Conservation (phyloP, 2,797 vertebrate genomes). For the Harpagifer antarcticus region DNA sequence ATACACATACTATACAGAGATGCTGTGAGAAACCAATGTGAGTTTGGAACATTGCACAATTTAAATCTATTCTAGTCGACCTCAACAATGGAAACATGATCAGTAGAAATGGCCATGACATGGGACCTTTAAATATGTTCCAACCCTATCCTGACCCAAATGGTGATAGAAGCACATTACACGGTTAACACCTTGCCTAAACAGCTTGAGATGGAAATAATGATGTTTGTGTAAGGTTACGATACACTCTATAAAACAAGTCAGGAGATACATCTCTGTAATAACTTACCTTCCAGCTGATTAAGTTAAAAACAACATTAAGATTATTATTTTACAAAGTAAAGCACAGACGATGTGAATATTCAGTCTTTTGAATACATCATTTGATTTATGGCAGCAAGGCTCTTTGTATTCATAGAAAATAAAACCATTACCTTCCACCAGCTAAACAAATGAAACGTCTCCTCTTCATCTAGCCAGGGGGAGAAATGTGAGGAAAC, state of each 20-base stretch:
- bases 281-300: not conserved
- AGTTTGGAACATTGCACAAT: too few relatives aligned
- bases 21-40: too few relatives aligned
- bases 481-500: slow-evolving; percentile 49
- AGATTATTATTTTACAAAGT: slow-evolving; percentile 6
- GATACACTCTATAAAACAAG: not conserved
- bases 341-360: not conserved
- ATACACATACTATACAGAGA: too few relatives aligned
- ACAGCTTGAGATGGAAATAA: not conserved
- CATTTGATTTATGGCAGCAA: slow-evolving; percentile 49
- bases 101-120: too few relatives aligned
- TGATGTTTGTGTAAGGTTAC: not conserved
- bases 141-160: too few relatives aligned
- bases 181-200: too few relatives aligned
- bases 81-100: too few relatives aligned
- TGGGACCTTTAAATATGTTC: too few relatives aligned
- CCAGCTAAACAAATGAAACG: slow-evolving; percentile 62
- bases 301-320: slow-evolving; percentile 3
- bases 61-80: too few relatives aligned
- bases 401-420: slow-evolving; percentile 63
- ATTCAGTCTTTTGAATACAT: slow-evolving; percentile 33
- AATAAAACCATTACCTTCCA: slow-evolving; percentile 60
- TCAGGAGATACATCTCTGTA: not conserved
- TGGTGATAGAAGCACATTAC: too few relatives aligned
- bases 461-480: slow-evolving; percentile 65